Base-by-base conservation (phyloP, 2,797 vertebrate genomes). In the Cygnus olor region DNA sequence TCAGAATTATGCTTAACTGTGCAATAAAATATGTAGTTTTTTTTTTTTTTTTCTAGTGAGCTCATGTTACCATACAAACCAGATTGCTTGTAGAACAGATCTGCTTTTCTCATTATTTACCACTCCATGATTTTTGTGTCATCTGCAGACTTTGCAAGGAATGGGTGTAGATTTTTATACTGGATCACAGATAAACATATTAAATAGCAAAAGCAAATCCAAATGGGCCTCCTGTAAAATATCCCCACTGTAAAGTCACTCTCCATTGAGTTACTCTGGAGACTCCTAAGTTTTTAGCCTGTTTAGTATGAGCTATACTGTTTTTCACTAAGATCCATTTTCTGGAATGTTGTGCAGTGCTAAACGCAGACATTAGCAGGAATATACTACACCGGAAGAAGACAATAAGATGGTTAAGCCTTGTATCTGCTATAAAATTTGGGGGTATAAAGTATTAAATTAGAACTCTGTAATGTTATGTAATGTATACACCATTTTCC, bases 81-180 rank as follows among this genome's bases (percentile, higher is more conserved):
- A 89, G 72, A 85, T 54, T 90, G 45, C 49, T 68, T 78, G 71
- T 90, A 80, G 53, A 91, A 87, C 3, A 49, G 45, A 80, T 80
- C 88, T 94, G 94, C 54, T 96, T 93, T 94, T 93, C 94, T 94
- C 91, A 93, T 95, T 94, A 94, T 80, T 95, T 89, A 76, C 61
- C 45, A 47, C 51, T 66, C 32, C 24, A 68, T 36, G 61, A 68
- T 65, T 90, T 93, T 90, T 92, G 60, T 94, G 83, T 96, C 71
- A 36, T 90, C 71, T 71, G 27, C 65, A 92, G 57, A 32, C 51
- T 93, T 94, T 61, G 42, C 47, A 72, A 92, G 54, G 77, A 93
- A 83, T 7, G 45, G 54, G 53, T 65, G 77, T 36, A 85, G 64
- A 60, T 56, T 74, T 96, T 91, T 68, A 57, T 58, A 22, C 51